Conservation (phyloP, 1,140 invertebrate species). For the Heliconius melpomene region DNA sequence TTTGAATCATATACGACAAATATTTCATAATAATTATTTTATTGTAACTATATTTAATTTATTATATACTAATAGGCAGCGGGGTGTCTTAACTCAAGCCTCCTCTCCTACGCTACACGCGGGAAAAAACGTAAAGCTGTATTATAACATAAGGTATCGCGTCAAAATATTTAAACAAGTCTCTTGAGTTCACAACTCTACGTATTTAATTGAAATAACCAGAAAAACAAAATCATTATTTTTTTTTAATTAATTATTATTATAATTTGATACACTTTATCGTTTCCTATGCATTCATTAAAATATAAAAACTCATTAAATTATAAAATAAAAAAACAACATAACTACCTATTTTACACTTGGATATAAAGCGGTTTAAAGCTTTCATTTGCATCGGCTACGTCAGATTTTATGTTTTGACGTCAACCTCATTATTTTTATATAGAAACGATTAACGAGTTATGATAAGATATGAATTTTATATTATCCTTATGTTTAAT, state of each 20-base stretch:
- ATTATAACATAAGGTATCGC: no score
- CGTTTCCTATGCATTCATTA: not conserved
- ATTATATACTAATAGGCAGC: no score
- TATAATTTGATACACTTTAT: not conserved
- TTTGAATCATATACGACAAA: no score
- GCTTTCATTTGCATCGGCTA: not conserved
- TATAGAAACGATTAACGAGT: conserved; percentile 5
- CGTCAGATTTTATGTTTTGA: conserved; percentile 11
- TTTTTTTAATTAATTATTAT: not conserved
- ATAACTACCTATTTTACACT: not conserved
- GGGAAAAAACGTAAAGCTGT: no score
- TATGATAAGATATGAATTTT: conserved; percentile 10
- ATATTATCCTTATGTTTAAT: conserved; percentile 1
- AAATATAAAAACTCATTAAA: not conserved
- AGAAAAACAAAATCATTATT: not conserved
- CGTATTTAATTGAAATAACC: no score
- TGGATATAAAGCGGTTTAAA: not conserved
- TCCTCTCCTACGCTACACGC: no score
- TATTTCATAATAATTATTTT: no score
- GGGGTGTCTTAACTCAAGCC: no score
- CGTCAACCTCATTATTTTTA: conserved; percentile 28
- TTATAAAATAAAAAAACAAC: not conserved
- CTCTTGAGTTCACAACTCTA: no score
- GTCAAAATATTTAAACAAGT: no score
- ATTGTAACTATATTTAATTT: no score